Evolutionary conservation across 2,797 vertebrate genomes (phyloP).

Genomic region (Cephalopachus bancanus): DNA sequence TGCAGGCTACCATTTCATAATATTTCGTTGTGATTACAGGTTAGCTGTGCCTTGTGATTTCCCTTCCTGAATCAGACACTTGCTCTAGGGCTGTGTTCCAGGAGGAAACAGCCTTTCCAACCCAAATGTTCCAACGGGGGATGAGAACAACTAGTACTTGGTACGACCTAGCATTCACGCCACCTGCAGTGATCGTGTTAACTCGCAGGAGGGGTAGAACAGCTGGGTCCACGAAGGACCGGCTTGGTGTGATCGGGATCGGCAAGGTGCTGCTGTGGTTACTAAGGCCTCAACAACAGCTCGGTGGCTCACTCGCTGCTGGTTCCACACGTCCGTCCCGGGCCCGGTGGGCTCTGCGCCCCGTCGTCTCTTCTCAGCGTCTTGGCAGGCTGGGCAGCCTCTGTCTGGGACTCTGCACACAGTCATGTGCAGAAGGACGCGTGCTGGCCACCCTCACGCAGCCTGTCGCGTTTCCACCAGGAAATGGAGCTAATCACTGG

Average conservation of each 20-base stretch:
- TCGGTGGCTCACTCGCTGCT: not conserved
- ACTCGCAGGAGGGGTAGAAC: not conserved
- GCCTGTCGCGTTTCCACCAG: not conserved
- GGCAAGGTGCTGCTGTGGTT: not conserved
- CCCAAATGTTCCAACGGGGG: not conserved
- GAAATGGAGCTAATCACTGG: not conserved
- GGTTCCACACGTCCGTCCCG: not conserved
- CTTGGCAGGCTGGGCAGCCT: not conserved
- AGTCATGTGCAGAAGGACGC: not conserved
- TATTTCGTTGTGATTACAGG: not conserved
- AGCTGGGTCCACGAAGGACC: not conserved
- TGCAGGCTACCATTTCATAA: not conserved
- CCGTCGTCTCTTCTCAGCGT: not conserved
- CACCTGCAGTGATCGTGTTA: too few relatives aligned
- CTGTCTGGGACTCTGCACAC: not conserved
- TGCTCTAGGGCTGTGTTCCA: not conserved
- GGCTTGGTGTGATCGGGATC: not conserved
- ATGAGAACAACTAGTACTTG: not conserved
- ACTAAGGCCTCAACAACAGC: not conserved
- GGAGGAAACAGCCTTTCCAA: slow-evolving; percentile 34
- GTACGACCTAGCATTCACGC: not conserved
- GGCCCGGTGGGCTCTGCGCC: not conserved
- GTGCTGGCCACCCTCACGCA: not conserved
- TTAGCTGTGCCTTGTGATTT: not conserved
- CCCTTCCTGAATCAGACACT: not conserved